phyloP scores from a whole-genome alignment of 1,140 invertebrate genomes.

The Bombus terrestris region DNA sequence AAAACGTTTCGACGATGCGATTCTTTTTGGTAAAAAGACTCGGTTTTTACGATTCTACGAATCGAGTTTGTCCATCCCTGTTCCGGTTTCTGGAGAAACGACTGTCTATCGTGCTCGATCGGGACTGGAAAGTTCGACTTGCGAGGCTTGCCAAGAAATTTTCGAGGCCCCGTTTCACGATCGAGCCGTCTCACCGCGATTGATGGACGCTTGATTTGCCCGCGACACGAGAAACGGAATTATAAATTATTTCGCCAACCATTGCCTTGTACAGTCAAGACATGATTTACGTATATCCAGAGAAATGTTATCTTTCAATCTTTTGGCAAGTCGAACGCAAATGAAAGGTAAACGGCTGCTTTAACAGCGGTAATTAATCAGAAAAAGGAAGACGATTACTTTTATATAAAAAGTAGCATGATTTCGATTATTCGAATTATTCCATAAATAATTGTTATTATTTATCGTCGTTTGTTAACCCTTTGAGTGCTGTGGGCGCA shows the following conservation, averaged over 20 bases:
- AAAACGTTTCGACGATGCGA: not conserved
- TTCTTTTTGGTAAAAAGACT: not conserved
- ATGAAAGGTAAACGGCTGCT: not conserved
- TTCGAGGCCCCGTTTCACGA: slow-evolving; percentile 56
- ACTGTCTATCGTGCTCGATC: slow-evolving; percentile 43
- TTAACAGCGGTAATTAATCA: not conserved
- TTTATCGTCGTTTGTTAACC: too few relatives aligned
- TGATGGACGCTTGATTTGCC: slow-evolving; percentile 45
- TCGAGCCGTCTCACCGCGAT: slow-evolving; percentile 30
- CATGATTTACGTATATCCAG: not conserved
- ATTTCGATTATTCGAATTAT: not conserved
- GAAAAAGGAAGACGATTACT: not conserved
- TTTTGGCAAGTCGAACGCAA: not conserved
- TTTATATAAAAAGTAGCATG: not conserved
- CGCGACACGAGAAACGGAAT: slow-evolving; percentile 36
- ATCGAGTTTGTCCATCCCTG: slow-evolving; percentile 40
- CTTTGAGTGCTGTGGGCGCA: too few relatives aligned
- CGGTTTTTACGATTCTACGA: not conserved
- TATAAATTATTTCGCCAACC: slow-evolving; percentile 17
- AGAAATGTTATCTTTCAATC: not conserved
- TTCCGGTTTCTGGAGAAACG: slow-evolving; percentile 29
- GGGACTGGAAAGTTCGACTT: slow-evolving; percentile 51
- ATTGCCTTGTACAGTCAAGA: not conserved
- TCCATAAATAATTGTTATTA: too few relatives aligned
- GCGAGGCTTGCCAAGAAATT: slow-evolving; percentile 65